These are phyloP conservation scores for Scortum barcoo DNA, from an alignment of 2,113 vertebrate genomes.

Conservation along the genomic window DNA sequence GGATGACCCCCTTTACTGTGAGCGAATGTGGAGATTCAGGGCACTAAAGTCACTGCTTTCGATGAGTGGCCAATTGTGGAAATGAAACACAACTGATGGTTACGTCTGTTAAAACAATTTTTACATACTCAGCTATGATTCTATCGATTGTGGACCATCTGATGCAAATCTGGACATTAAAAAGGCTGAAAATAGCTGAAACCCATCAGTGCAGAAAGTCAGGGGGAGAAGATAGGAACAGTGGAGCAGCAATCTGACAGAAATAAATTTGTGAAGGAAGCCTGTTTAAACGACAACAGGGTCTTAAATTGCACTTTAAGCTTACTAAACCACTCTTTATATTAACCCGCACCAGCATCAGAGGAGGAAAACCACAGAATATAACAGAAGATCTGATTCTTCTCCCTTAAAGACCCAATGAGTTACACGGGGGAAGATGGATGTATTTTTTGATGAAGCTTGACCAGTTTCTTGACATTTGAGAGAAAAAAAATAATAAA, in stretches of 20 bases:
- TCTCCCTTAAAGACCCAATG: background rate
- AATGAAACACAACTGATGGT: background rate
- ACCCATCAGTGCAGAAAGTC: background rate
- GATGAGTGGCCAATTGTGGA: background rate
- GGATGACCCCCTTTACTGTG: background rate
- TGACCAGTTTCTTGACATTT: conserved; percentile 60
- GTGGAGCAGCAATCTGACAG: background rate
- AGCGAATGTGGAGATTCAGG: background rate
- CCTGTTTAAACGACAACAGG: background rate
- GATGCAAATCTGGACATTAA: background rate
- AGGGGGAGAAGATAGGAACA: background rate
- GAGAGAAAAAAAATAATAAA: conserved; percentile 21
- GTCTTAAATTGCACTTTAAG: background rate
- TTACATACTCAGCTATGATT: background rate
- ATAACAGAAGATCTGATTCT: background rate
- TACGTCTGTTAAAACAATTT: background rate
- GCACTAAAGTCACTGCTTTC: background rate
- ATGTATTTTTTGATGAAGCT: conserved; percentile 44
- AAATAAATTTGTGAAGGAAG: background rate
- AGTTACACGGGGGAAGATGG: conserved; percentile 3
- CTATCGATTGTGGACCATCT: too few species aligned
- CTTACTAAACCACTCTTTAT: background rate
- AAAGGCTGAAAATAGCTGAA: background rate
- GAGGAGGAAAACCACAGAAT: background rate
- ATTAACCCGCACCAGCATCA: background rate